Conservation (phyloP, 1,140 invertebrate genomes). For the Formica exsecta region DNA sequence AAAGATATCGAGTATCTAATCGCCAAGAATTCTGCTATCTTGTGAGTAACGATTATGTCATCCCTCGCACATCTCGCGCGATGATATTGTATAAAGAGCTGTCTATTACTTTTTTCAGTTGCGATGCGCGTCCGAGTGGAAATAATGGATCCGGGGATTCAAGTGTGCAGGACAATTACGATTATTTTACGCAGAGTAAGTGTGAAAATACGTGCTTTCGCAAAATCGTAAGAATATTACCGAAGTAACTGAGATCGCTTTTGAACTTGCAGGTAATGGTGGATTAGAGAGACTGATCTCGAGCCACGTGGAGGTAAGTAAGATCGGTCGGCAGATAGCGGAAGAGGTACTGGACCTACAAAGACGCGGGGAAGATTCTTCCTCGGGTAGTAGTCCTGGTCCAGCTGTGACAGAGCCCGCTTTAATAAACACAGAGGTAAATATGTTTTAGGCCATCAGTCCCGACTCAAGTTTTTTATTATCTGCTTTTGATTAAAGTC, state of each 20-base stretch:
- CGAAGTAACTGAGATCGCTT: not conserved
- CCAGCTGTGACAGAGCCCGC: slow-evolving; percentile 78
- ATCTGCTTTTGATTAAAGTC: slow-evolving; percentile 34
- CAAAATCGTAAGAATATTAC: not conserved
- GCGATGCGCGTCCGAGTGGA: slow-evolving; percentile 86
- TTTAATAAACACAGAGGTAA: slow-evolving; percentile 81
- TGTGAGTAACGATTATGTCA: slow-evolving; percentile 84
- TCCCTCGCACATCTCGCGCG: not conserved
- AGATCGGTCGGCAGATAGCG: slow-evolving; percentile 93
- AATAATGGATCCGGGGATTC: slow-evolving; percentile 86
- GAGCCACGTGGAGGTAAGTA: slow-evolving; percentile 92
- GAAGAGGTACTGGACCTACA: slow-evolving; percentile 90
- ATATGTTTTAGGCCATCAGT: slow-evolving; percentile 8
- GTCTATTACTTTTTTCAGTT: slow-evolving; percentile 81
- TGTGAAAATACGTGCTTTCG: slow-evolving; percentile 17
- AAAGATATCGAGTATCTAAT: slow-evolving; percentile 96
- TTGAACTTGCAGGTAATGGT: slow-evolving; percentile 80
- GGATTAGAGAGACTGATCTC: slow-evolving; percentile 91
- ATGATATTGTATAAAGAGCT: not conserved
- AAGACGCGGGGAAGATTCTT: slow-evolving; percentile 86
- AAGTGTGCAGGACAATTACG: slow-evolving; percentile 87
- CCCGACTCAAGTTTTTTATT: not conserved
- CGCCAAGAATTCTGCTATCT: slow-evolving; percentile 93
- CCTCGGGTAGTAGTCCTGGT: slow-evolving; percentile 86
- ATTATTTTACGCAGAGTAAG: slow-evolving; percentile 88